phyloP scores from a whole-genome alignment of 2,113 vertebrate genomes.

The Nerophis lumbriciformis region DNA sequence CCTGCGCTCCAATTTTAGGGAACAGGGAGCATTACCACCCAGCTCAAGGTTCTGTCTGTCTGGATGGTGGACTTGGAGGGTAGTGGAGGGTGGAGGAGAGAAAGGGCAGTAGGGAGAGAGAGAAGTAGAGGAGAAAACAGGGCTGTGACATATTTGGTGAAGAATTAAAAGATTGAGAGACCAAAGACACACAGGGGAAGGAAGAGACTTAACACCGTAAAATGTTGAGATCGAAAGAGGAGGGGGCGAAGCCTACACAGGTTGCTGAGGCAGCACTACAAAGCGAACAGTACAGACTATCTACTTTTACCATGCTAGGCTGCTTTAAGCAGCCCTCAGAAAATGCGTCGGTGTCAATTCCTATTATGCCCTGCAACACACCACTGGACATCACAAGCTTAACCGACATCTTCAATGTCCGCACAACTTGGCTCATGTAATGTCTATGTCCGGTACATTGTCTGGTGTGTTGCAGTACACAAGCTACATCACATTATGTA shows the following conservation, averaged over 20 bases:
- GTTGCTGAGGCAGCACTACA: constrained; percentile 61
- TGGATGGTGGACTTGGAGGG: constrained; percentile 51
- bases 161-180: constrained; percentile 41
- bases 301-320: constrained; percentile 57
- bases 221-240: constrained; percentile 22
- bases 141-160: constrained; percentile 25
- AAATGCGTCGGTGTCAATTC: constrained; percentile 38
- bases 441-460: constrained; percentile 25
- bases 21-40: constrained; percentile 72
- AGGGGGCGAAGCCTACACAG: constrained; percentile 44
- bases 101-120: constrained; percentile 25
- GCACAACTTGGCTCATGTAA: constrained; percentile 57
- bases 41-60: constrained; percentile 70
- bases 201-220: constrained; percentile 24
- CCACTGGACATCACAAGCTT: constrained; percentile 47
- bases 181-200: constrained; percentile 23
- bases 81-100: constrained; percentile 8
- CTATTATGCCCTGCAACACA: constrained; percentile 27
- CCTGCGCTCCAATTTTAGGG: constrained; percentile 73
- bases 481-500: constrained; percentile 25
- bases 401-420: constrained; percentile 52
- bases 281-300: constrained; percentile 62
- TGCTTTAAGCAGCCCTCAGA: constrained; percentile 53
- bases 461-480: constrained; percentile 13
- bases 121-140: constrained; percentile 22